A percentile compares a stretch with the other conserved stretches of the same genome.
phyloP scores from a whole-genome alignment of 2,888 invertebrate species.

The Eilema depressum region DNA sequence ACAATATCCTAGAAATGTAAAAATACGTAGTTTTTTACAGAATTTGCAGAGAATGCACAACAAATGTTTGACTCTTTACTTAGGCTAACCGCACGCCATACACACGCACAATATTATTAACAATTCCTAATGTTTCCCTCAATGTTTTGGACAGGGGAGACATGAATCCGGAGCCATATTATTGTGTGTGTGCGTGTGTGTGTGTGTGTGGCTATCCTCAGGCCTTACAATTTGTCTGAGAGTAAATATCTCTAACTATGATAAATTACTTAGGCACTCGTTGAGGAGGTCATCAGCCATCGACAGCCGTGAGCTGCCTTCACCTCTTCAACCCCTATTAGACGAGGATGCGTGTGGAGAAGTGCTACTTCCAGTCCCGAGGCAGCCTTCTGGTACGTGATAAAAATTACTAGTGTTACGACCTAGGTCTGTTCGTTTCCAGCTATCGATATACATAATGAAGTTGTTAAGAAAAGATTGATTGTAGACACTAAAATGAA shows the following conservation, averaged over 20 bases:
- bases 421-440: neutral
- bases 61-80: neutral
- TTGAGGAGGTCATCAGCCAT: slow-evolving; percentile 88
- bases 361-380: slow-evolving; percentile 79
- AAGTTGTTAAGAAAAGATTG: neutral
- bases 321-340: slow-evolving; percentile 77
- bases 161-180: no score
- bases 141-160: no score
- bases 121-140: no score
- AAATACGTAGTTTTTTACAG: neutral
- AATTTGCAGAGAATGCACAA: neutral
- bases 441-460: neutral
- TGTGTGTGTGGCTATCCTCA: no score
- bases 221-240: no score
- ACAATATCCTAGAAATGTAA: neutral
- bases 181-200: no score
- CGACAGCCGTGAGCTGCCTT: slow-evolving; percentile 85
- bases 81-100: no score
- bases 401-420: neutral
- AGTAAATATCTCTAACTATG: neutral
- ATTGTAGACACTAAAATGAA: no score
- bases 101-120: no score
- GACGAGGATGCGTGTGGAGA: slow-evolving; percentile 78
- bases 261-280: slow-evolving; percentile 66
- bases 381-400: slow-evolving; percentile 77